Evolutionary conservation across 2,888 invertebrate species (phyloP), one percentile per base, ranked within the genome.

Genomic region (Imbricaverruca yamaguchii): DNA sequence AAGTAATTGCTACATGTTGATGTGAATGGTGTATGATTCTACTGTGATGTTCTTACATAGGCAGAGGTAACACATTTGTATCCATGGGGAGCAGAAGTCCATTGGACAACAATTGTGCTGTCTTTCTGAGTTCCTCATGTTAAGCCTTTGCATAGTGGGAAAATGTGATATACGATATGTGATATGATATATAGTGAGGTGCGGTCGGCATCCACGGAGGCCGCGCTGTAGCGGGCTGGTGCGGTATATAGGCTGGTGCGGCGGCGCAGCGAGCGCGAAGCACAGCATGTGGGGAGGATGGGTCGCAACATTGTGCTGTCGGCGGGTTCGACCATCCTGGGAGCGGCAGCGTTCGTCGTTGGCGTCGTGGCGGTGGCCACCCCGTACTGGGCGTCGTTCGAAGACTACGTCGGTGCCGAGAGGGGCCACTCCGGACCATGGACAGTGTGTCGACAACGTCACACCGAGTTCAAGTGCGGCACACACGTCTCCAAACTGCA

Each of bases 311-410:
- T 59, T 7, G 57, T 79, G 25, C 79, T 79, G 15, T 79, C 79
- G 56, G 79, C 79, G 13, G 79, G 79, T 57, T 79, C 79, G 11
- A n/a, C 23, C 12, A 18, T 79, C 2, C 79, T 79, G 56, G 56
- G 13, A 6, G 57, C 57, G 57, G 57, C 57, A 13, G n/a, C 79
- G 79, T 59, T 79, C 57, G 79, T 10, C 13, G 79, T 79, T 23
- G 79, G 79, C 12, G 79, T 79, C 21, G 79, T 79, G 23, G 79
- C 79, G 21, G 57, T 79, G 23, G n/a, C 57, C 7, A 79, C 79
- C 2, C 79, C 79, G 8, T 79, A 79, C 79, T 79, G 79, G 79
- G 79, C 79, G 21, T 15, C 11, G 25, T 79, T 79, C 57, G 25
- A 74, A 55, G 74, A 53, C 55, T 74, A 15, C 21, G 21, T 21